Conservation (phyloP, 1,140 invertebrate species). For the Oryctes rhinoceros region DNA sequence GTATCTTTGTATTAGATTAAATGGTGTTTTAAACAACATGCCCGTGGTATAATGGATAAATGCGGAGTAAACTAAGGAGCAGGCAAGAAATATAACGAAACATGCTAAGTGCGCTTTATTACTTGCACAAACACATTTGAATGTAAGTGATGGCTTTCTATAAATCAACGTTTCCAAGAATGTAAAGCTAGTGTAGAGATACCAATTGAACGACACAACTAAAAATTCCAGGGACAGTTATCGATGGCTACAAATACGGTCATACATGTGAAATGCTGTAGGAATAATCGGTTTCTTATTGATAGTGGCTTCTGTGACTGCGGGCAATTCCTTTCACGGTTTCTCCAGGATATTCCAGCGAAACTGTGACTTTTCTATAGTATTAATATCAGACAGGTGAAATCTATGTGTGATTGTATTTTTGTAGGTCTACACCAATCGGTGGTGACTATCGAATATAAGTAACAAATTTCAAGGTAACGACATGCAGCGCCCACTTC, state of each 20-base stretch:
- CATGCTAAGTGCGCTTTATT: conserved; percentile 2
- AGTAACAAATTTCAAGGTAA: no score
- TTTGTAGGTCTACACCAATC: not conserved
- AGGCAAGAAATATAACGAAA: not conserved
- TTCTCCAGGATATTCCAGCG: not conserved
- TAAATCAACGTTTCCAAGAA: conserved; percentile 21
- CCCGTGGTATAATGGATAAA: not conserved
- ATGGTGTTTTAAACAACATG: not conserved
- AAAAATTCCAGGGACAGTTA: not conserved
- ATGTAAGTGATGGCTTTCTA: conserved; percentile 8
- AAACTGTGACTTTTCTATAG: not conserved
- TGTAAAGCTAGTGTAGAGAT: conserved; percentile 16
- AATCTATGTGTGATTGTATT: not conserved
- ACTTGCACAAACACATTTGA: not conserved
- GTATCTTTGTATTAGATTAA: not conserved
- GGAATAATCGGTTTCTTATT: conserved; percentile 19
- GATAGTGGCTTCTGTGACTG: not conserved
- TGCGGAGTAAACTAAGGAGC: not conserved
- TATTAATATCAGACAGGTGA: not conserved
- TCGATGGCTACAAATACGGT: conserved; percentile 24
- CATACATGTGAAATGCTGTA: conserved; percentile 22
- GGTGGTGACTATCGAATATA: no score
- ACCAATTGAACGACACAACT: not conserved
- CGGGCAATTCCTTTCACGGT: not conserved
- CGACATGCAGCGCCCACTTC: no score